Base-by-base conservation (phyloP, 2,113 vertebrate species). In the Forbesichthys papilliferus region DNA sequence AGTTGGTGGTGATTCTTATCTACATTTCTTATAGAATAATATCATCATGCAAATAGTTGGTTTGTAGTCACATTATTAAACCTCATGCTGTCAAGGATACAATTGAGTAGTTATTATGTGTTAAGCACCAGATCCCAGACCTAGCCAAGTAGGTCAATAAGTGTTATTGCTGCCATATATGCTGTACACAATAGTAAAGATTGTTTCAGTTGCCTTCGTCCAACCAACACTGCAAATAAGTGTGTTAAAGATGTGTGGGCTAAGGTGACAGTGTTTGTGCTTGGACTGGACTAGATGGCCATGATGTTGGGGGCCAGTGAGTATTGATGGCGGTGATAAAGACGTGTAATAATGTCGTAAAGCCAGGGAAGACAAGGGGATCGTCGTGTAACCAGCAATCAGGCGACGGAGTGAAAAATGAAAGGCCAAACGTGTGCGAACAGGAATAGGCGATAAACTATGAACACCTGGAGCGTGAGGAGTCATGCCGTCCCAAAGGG, bases 31-130 rank as follows among this genome's bases (percentile, higher is more conserved):
- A 91, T 92, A 94, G 92, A 93, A 92, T 90, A 90, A 91, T 91
- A 87, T 90, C 90, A 93, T 93, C 89, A 84, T 87, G 89, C 89
- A 90, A 92, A 93, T 88, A 92, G 91, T 93, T 95, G 92, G 91
- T 93, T 27, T 27, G 27, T 95, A 92, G 89, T 87, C 88, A 88
- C 88, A 91, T 92, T 92, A 94, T 93, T 93, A 91, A 93, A 95
- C 92, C 92, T 92, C 93, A 47, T 66, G 14, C 68, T 65, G 54
- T 68, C 73, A 57, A 16, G 13, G 36, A 69, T 36, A 54, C 48
- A 13, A 65, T 68, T 74, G 69, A 77, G 88, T 83, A 76, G 89
- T 87, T 88, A 89, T 90, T 82, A 90, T 91, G 82, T 92, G 91
- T 86, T 92, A 92, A 92, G 74, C 86, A 92, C 84, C 89, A 89